Conservation (phyloP, 2,797 vertebrate genomes). For the Natrix natrix region DNA sequence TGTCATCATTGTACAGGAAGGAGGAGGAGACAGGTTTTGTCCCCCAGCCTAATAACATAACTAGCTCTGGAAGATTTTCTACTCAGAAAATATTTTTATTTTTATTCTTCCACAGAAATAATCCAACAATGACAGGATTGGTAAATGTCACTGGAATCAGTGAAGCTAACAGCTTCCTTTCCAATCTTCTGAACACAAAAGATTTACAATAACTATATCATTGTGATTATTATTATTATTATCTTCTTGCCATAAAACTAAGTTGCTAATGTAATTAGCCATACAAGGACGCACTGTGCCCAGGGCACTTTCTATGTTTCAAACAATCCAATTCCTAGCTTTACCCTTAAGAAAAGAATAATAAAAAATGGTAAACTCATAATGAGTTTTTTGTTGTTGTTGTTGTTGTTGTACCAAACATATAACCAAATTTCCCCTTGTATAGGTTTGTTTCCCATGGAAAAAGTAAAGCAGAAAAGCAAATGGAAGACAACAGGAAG, state of each 20-base stretch:
- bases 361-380: neutral
- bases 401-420: neutral
- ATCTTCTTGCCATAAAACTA: neutral
- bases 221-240: neutral
- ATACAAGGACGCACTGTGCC: neutral
- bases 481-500: neutral
- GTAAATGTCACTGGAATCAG: neutral
- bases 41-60: neutral
- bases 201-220: conserved; percentile 15
- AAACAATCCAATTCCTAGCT: neutral
- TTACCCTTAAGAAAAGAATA: neutral
- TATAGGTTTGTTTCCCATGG: neutral
- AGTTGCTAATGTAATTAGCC: conserved; percentile 15
- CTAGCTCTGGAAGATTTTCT: neutral
- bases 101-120: neutral
- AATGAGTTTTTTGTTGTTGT: neutral
- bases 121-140: neutral
- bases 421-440: neutral
- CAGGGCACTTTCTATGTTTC: neutral
- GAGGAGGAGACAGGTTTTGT: neutral
- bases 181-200: neutral
- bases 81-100: neutral
- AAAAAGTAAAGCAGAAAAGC: neutral
- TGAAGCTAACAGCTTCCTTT: neutral
- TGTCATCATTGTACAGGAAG: neutral